phyloP scores from a whole-genome alignment of 1,140 invertebrate species.

The Camponotus vicinus region DNA sequence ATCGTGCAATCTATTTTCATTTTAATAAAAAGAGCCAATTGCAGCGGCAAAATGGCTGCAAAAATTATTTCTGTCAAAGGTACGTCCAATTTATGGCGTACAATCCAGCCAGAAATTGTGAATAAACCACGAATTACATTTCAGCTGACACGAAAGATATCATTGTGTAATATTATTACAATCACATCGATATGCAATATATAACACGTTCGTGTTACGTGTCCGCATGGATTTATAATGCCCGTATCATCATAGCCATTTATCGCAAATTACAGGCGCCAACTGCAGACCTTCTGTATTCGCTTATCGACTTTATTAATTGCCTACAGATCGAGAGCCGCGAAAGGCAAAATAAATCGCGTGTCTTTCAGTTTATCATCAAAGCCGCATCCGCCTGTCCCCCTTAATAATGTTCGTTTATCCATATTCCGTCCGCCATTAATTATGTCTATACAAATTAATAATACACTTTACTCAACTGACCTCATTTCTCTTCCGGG shows the following conservation, averaged over 20 bases:
- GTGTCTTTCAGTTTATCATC: conserved; percentile 55
- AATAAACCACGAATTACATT: conserved; percentile 14
- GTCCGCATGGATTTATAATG: conserved; percentile 10
- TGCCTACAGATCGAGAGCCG: conserved; percentile 61
- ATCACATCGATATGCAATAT: not conserved
- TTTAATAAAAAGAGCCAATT: conserved; percentile 1
- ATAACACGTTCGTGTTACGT: not conserved
- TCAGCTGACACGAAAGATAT: conserved; percentile 25
- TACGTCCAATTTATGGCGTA: not conserved
- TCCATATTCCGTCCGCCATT: conserved; percentile 55
- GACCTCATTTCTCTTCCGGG: conserved; percentile 48
- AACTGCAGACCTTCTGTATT: conserved; percentile 57
- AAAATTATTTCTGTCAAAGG: conserved; percentile 7
- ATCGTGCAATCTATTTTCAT: conserved; percentile 17
- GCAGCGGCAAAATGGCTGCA: conserved; percentile 11
- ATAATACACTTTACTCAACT: conserved; percentile 53
- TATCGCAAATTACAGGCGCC: conserved; percentile 65
- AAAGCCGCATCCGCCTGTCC: conserved; percentile 13
- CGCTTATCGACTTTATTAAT: conserved; percentile 73
- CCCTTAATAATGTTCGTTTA: conserved; percentile 59
- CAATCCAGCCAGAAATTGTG: conserved; percentile 1
- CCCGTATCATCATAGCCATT: conserved; percentile 56
- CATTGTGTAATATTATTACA: conserved; percentile 32
- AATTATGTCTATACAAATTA: conserved; percentile 69
- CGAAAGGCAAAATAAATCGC: conserved; percentile 62